Evolutionary conservation across 2,888 invertebrate genomes (phyloP), one percentile per base, ranked within the genome.

Genomic region (Trichogramma evanescens): DNA sequence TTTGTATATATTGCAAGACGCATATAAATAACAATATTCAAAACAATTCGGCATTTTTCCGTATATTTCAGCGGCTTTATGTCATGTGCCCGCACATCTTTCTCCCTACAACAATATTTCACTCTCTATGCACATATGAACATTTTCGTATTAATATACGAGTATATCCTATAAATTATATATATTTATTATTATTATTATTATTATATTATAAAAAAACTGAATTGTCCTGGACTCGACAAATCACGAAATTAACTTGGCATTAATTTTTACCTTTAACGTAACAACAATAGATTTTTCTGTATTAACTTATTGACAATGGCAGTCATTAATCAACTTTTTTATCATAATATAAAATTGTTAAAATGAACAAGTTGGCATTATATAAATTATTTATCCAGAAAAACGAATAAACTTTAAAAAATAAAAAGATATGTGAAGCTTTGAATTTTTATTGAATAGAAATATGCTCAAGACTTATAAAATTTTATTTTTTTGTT

Each of bases 21-120:
- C 26, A 26, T 26, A 26, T 26, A 26, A 26, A 26, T 69, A 73
- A 70, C 65, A 70, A 70, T 67, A 71, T 68, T 65, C 68, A 70
- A 69, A 66, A 70, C 66, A 68, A 67, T 62, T 70, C 66, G 66
- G 66, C 67, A 69, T 69, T 70, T 26, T 26, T 26, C 26, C 26
- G 26, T 26, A 26, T 26, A 26, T 26, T 26, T 26, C 26, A 26
- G 26, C 26, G 26, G 26, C 26, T 26, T 26, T 26, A 26, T 26
- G 26, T 65, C 65, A 66, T 65, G 65, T 67, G 68, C 69, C 68
- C 64, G 66, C 63, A 67, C 62, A 66, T 60, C 56, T 62, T 63
- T 63, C 61, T 63, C 65, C 61, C 63, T 60, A 61, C 44, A 26
- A 41, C 42, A 54, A 61, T 59, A 59, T 56, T 58, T 26, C 50